A percentile compares a stretch with the other conserved stretches of the same genome.
phyloP scores from a whole-genome alignment of 2,113 vertebrate genomes.

The Misgurnus anguillicaudatus region DNA sequence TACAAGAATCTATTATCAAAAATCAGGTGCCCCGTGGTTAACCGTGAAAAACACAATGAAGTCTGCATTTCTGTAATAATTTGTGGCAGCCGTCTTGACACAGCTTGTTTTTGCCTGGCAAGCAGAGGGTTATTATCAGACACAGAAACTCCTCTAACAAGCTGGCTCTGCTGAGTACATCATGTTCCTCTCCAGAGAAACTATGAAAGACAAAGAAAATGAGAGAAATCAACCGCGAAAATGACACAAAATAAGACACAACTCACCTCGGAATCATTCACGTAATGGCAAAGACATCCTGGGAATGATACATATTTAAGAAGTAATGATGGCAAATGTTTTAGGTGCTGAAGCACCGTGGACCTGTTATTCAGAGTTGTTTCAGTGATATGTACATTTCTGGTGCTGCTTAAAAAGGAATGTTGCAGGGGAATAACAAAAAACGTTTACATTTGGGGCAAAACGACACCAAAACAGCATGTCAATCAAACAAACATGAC shows the following conservation, averaged over 20 bases:
- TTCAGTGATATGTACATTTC: not conserved
- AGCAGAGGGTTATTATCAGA: constrained; percentile 52
- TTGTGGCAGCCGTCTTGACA: constrained; percentile 48
- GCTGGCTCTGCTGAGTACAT: constrained; percentile 50
- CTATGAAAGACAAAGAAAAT: constrained; percentile 38
- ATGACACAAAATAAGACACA: constrained; percentile 38
- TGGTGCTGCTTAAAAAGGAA: not conserved
- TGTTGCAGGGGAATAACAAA: constrained; percentile 21
- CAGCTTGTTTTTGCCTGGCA: constrained; percentile 43
- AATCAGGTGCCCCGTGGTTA: constrained; percentile 31
- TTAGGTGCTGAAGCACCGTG: not conserved
- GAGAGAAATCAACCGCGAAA: constrained; percentile 35
- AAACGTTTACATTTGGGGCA: constrained; percentile 58
- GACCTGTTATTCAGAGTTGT: constrained; percentile 1
- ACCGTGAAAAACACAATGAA: constrained; percentile 43
- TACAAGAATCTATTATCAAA: constrained; percentile 30
- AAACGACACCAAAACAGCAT: constrained; percentile 50
- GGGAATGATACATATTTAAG: constrained; percentile 1
- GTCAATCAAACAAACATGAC: constrained; percentile 21
- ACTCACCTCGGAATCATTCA: not conserved
- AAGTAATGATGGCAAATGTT: constrained; percentile 12
- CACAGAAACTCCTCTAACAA: constrained; percentile 46
- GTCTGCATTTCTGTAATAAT: constrained; percentile 46
- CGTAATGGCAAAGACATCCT: not conserved
- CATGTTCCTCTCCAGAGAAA: constrained; percentile 40